Conservation (phyloP, 2,113 vertebrate species). For the Tricholaema leucomelas region DNA sequence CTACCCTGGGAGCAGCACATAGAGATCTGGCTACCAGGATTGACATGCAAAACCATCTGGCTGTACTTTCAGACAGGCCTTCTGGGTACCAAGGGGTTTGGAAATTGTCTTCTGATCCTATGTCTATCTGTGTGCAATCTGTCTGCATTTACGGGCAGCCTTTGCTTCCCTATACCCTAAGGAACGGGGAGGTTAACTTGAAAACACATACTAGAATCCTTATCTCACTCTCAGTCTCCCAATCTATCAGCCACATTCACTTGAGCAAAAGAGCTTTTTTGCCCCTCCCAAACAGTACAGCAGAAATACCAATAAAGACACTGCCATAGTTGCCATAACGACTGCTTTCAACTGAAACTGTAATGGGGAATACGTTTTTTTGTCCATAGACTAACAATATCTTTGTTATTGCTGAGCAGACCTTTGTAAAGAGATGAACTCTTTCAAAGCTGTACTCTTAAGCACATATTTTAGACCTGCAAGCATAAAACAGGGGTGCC, state of each 20-base stretch:
- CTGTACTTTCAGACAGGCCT: background rate
- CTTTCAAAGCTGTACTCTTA: background rate
- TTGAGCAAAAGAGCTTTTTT: background rate
- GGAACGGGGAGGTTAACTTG: background rate
- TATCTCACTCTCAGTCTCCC: background rate
- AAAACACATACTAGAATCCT: background rate
- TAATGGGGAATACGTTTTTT: background rate
- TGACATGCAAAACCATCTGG: background rate
- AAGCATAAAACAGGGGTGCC: background rate
- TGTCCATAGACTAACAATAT: background rate
- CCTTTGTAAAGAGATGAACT: background rate
- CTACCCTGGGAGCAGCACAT: background rate
- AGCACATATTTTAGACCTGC: background rate
- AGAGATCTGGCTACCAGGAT: background rate
- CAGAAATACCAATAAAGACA: background rate
- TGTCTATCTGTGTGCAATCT: background rate
- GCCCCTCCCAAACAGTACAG: background rate
- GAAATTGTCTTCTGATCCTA: background rate
- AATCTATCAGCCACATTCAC: background rate
- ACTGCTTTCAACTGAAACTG: constrained; percentile 16
- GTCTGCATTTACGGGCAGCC: background rate
- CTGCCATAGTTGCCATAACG: constrained; percentile 58
- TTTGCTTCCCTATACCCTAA: background rate
- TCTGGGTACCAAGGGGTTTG: background rate
- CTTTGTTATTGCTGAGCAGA: background rate